These are phyloP conservation scores for Labeo rohita DNA, from an alignment of 2,113 vertebrate genomes.

Conservation along the genomic window DNA sequence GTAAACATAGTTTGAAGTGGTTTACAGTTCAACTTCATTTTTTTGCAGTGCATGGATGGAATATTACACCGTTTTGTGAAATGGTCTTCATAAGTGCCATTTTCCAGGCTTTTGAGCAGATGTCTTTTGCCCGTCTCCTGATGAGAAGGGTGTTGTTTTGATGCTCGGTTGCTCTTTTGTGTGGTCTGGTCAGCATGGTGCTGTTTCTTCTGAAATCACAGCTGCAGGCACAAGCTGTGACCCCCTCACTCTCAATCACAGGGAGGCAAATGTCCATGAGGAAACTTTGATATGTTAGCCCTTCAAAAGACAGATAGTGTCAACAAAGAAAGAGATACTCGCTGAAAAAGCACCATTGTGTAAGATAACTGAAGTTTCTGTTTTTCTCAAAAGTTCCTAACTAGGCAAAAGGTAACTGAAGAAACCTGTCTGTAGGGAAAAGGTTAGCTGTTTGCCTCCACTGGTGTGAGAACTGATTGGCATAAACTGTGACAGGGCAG, in stretches of 20 bases:
- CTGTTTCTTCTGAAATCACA: constrained; percentile 42
- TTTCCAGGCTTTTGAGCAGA: constrained; percentile 1
- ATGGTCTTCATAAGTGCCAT: neutral
- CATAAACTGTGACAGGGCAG: neutral
- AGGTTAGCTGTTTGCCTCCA: neutral
- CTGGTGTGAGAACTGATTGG: neutral
- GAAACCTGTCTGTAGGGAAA: neutral
- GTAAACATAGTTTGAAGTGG: too few relatives aligned
- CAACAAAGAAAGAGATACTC: constrained; percentile 6
- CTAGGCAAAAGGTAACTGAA: constrained; percentile 28
- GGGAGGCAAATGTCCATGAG: constrained; percentile 19
- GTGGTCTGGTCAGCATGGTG: constrained; percentile 24
- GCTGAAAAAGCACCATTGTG: neutral
- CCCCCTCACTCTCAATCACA: constrained; percentile 9
- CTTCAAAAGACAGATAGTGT: constrained; percentile 6
- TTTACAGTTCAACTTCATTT: neutral
- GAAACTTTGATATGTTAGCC: constrained; percentile 42
- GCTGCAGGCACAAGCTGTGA: constrained; percentile 47
- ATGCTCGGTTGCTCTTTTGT: constrained; percentile 26
- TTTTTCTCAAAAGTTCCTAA: neutral
- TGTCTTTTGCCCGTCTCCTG: constrained; percentile 13
- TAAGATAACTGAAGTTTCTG: neutral
- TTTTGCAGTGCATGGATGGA: neutral
- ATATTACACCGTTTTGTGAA: neutral
- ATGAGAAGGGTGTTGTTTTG: constrained; percentile 36